Conservation (phyloP, 2,888 invertebrate genomes). For the Oxytorus armatus region DNA sequence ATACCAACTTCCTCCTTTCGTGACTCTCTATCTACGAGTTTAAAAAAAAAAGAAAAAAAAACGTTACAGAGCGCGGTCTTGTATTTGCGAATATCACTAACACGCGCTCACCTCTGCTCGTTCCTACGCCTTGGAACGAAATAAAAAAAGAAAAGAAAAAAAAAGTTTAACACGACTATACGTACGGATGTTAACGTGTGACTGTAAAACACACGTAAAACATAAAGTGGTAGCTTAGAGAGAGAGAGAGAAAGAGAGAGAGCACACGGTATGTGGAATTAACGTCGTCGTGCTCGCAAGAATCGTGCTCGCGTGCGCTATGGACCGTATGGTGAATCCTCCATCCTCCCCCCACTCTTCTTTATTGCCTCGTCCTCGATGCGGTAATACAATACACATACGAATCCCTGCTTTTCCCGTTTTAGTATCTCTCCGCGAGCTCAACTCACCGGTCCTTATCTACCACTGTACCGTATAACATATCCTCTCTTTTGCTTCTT, state of each 20-base stretch:
- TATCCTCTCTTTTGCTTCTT: conserved; percentile 6
- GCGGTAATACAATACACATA: conserved; percentile 47
- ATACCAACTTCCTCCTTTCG: conserved; percentile 51
- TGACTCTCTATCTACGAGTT: conserved; percentile 24
- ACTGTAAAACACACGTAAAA: conserved; percentile 36
- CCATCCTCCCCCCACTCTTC: background rate
- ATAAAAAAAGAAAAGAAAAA: background rate
- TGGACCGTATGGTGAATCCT: conserved; percentile 38
- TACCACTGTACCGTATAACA: conserved; percentile 3
- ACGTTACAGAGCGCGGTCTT: conserved; percentile 48
- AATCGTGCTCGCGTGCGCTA: conserved; percentile 36
- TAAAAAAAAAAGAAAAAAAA: conserved; percentile 28
- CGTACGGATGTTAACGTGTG: conserved; percentile 4
- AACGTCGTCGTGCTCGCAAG: conserved; percentile 46
- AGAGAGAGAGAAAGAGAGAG: conserved; percentile 3
- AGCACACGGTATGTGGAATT: conserved; percentile 28
- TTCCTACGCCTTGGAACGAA: conserved; percentile 5
- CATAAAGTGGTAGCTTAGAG: too few relatives aligned
- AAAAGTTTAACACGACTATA: background rate
- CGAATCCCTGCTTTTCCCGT: conserved; percentile 42
- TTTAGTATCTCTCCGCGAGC: conserved; percentile 26
- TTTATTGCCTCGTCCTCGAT: conserved; percentile 1
- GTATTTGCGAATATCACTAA: conserved; percentile 5
- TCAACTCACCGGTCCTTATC: conserved; percentile 25
- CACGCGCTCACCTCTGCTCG: background rate